Conservation (phyloP, 1,140 invertebrate species). For the Gryllus bimaculatus region DNA sequence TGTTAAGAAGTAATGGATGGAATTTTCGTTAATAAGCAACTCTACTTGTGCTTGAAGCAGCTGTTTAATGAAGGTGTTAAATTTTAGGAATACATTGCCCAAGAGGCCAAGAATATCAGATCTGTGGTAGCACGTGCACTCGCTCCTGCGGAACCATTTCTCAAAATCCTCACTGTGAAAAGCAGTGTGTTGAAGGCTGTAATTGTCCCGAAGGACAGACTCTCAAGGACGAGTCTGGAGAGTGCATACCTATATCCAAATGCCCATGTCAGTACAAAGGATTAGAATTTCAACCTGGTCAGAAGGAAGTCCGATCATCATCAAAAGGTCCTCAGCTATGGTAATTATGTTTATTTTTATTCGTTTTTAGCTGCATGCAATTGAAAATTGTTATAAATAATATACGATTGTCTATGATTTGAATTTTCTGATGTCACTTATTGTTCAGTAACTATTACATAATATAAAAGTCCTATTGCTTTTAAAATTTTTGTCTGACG, state of each 20-base stretch:
- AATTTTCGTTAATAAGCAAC: too few species aligned
- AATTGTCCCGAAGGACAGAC: conserved; percentile 71
- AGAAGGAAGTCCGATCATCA: conserved; percentile 58
- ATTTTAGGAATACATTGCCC: conserved; percentile 56
- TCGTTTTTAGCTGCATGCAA: not conserved
- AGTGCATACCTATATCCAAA: conserved; percentile 63
- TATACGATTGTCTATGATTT: not conserved
- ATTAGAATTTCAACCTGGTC: conserved; percentile 60
- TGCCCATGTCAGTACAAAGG: conserved; percentile 69
- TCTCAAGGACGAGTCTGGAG: conserved; percentile 50
- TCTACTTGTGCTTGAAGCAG: too few species aligned
- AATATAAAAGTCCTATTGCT: too few species aligned
- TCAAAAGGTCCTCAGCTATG: conserved; percentile 57
- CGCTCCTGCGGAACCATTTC: conserved; percentile 58
- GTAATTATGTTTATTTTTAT: conserved; percentile 35
- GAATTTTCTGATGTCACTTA: too few species aligned
- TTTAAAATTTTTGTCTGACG: too few species aligned
- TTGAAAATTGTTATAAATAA: not conserved
- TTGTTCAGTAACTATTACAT: too few species aligned
- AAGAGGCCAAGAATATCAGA: conserved; percentile 65
- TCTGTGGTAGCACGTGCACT: conserved; percentile 65
- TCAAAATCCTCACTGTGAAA: conserved; percentile 40
- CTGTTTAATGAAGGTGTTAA: not conserved
- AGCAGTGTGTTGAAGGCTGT: conserved; percentile 76
- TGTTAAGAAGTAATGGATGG: too few species aligned